These are phyloP conservation scores for Lindbergichthys nudifrons DNA, from an alignment of 2,797 vertebrate species.

Conservation along the genomic window DNA sequence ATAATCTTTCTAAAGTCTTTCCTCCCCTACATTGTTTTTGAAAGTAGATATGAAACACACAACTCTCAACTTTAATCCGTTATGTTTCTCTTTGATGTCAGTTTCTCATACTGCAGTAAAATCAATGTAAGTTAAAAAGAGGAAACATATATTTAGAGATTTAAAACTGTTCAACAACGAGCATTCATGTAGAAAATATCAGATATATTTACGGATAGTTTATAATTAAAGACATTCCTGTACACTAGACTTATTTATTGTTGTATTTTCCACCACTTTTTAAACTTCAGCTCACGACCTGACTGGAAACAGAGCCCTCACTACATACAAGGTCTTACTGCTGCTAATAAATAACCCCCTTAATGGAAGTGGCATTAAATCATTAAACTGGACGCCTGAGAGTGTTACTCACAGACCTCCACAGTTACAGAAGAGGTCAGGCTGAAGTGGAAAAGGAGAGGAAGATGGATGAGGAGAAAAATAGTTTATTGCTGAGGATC, in stretches of 20 bases:
- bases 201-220: constrained; percentile 5
- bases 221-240: not conserved
- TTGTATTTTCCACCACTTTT: constrained; percentile 1
- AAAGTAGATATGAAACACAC: not conserved
- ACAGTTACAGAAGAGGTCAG: constrained; percentile 42
- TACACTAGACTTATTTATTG: not conserved
- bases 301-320: constrained; percentile 13
- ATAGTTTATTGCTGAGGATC: constrained; percentile 18
- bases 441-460: constrained; percentile 58
- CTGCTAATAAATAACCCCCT: constrained; percentile 37
- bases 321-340: constrained; percentile 16
- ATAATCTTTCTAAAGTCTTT: not conserved
- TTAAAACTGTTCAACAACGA: not conserved
- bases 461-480: constrained; percentile 51
- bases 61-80: not conserved
- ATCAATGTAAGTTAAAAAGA: not conserved
- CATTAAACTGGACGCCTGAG: constrained; percentile 45
- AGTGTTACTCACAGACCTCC: constrained; percentile 56
- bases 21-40: not conserved
- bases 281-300: constrained; percentile 10
- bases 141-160: not conserved
- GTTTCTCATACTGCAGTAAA: not conserved
- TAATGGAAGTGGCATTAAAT: constrained; percentile 58
- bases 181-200: not conserved
- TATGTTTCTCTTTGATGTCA: not conserved